Conservation (phyloP, 2,797 vertebrate species). For the Streptopelia turtur region DNA sequence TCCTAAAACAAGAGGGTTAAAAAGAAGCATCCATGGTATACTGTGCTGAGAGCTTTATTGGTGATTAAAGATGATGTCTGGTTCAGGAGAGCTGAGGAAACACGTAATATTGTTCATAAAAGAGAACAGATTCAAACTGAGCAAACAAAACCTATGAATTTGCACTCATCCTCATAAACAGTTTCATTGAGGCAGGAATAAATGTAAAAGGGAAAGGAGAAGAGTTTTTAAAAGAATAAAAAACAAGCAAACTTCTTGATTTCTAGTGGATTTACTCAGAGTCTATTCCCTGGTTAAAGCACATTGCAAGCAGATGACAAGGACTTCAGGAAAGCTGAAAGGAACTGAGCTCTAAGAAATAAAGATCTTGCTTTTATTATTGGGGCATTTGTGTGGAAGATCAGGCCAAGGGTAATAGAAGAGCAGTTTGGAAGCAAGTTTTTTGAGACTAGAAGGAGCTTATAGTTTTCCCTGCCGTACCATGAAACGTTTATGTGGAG, state of each 20-base stretch:
- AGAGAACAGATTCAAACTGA: background rate
- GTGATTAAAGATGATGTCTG: background rate
- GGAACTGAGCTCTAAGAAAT: background rate
- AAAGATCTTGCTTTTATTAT: background rate
- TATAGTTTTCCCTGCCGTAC: background rate
- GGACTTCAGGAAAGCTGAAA: background rate
- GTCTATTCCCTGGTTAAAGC: background rate
- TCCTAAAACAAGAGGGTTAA: background rate
- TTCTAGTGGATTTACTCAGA: background rate
- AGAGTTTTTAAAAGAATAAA: background rate
- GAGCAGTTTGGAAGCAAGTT: background rate
- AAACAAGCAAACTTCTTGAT: background rate
- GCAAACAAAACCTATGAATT: background rate
- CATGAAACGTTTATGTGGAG: background rate
- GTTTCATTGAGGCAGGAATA: background rate
- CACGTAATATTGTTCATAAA: background rate
- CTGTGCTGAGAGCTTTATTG: background rate
- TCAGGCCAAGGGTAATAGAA: background rate
- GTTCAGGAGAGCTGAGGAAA: background rate
- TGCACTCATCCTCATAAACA: background rate
- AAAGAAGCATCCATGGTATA: background rate
- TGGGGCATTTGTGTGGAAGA: background rate
- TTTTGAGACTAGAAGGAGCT: background rate
- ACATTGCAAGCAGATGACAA: rapidly evolving
- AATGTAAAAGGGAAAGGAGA: background rate